A percentile compares a stretch with the other conserved stretches of the same genome.
Conservation (phyloP, 2,888 invertebrate genomes). For the Dryobotodes eremita region DNA sequence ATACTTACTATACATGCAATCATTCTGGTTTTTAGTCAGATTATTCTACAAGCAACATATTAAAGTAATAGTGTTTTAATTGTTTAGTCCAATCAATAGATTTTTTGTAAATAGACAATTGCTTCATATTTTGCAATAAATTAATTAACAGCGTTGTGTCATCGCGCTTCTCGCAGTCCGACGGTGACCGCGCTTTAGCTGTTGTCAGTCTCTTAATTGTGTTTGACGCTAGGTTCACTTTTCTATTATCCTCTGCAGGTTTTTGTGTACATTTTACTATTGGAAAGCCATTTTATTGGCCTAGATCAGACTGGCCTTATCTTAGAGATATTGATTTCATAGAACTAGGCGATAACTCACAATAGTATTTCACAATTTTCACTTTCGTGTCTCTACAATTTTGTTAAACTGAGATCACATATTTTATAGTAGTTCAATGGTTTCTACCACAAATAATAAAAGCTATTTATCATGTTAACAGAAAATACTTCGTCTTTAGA, state of each 20-base stretch:
- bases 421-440: background rate
- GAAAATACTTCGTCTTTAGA: background rate
- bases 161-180: too few species aligned
- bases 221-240: background rate
- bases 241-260: slow-evolving; percentile 26
- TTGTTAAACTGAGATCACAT: slow-evolving; percentile 37
- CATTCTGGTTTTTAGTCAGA: too few species aligned
- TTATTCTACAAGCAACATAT: too few species aligned
- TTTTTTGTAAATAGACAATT: too few species aligned
- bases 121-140: too few species aligned
- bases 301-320: slow-evolving; percentile 43
- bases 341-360: slow-evolving; percentile 46
- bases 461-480: background rate
- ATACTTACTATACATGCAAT: too few species aligned
- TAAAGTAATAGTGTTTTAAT: too few species aligned
- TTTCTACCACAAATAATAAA: background rate
- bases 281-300: slow-evolving; percentile 46
- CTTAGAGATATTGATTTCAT: slow-evolving; percentile 51
- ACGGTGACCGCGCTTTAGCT: too few species aligned
- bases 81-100: too few species aligned
- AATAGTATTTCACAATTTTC: slow-evolving; percentile 50
- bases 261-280: slow-evolving; percentile 49
- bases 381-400: slow-evolving; percentile 43
- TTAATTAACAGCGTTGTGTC: too few species aligned
- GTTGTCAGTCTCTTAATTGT: too few species aligned